Conservation (phyloP, 2,888 invertebrate species). For the Pollenia griseotomentosa region DNA sequence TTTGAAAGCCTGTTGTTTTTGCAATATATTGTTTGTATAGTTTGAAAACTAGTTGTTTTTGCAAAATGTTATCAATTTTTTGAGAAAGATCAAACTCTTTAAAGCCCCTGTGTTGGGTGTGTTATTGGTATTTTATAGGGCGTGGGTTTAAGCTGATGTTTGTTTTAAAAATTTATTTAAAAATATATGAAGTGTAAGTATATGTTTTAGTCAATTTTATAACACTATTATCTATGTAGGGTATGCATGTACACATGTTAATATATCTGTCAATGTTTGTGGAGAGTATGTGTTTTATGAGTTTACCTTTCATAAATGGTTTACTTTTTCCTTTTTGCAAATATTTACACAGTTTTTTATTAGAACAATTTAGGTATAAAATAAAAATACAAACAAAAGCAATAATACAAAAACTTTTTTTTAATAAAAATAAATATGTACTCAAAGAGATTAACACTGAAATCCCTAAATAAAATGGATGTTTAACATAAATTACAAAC, state of each 20-base stretch:
- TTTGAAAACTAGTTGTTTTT: too few species aligned
- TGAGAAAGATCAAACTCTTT: too few species aligned
- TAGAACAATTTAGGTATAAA: not conserved
- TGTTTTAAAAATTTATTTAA: not conserved
- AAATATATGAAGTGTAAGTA: not conserved
- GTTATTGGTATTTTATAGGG: not conserved
- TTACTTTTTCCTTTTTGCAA: constrained; percentile 8
- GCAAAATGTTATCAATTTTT: too few species aligned
- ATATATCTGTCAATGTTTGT: not conserved
- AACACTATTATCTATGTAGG: not conserved
- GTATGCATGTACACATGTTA: not conserved
- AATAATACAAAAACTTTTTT: not conserved
- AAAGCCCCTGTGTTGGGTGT: too few species aligned
- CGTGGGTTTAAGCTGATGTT: not conserved
- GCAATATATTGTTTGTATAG: too few species aligned
- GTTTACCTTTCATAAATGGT: constrained; percentile 58
- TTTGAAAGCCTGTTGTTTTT: too few species aligned
- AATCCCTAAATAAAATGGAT: constrained; percentile 17
- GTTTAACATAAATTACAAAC: not conserved
- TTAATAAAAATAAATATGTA: constrained; percentile 46
- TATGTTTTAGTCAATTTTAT: not conserved
- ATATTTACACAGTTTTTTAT: constrained; percentile 34
- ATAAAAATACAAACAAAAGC: constrained; percentile 3
- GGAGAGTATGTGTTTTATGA: not conserved
- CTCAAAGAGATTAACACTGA: constrained; percentile 45